Evolutionary conservation across 2,797 vertebrate genomes (phyloP).

Genomic region (Poecilia wingei): DNA sequence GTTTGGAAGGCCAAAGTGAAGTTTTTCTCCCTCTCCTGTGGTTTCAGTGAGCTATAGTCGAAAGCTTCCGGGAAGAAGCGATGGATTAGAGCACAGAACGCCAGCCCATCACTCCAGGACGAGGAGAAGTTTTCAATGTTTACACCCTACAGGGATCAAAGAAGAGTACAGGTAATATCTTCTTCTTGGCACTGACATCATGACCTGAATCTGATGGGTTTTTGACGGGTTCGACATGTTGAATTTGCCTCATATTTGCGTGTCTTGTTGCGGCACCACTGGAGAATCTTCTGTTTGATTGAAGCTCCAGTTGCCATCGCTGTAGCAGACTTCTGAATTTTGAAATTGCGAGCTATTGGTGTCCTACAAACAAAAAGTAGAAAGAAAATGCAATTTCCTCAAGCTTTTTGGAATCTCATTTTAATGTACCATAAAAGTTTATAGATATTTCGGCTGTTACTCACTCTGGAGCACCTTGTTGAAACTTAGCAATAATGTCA

Average conservation of each 20-base stretch:
- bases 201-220: neutral
- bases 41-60: conserved; percentile 88
- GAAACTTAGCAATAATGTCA: conserved; percentile 84
- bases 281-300: conserved; percentile 96
- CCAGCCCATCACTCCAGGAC: conserved; percentile 95
- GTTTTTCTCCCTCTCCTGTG: conserved; percentile 90
- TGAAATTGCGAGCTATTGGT: conserved; percentile 75
- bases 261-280: conserved; percentile 95
- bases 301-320: conserved; percentile 86
- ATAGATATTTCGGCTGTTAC: conserved; percentile 24
- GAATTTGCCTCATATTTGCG: conserved; percentile 90
- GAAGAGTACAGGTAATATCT: neutral
- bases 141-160: conserved; percentile 81
- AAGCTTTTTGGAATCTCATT: neutral
- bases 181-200: neutral
- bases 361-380: conserved; percentile 59
- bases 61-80: conserved; percentile 96
- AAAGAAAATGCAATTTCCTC: neutral
- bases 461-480: conserved; percentile 80
- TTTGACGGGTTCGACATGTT: too few species aligned
- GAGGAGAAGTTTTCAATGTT: conserved; percentile 98
- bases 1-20: conserved; percentile 93
- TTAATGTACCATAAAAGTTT: neutral
- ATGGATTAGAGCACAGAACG: conserved; percentile 96
- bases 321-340: conserved; percentile 86